Evolutionary conservation across 1,140 invertebrate species (phyloP), one percentile per base, ranked within the genome.

Genomic region (Cherax quadricarinatus): DNA sequence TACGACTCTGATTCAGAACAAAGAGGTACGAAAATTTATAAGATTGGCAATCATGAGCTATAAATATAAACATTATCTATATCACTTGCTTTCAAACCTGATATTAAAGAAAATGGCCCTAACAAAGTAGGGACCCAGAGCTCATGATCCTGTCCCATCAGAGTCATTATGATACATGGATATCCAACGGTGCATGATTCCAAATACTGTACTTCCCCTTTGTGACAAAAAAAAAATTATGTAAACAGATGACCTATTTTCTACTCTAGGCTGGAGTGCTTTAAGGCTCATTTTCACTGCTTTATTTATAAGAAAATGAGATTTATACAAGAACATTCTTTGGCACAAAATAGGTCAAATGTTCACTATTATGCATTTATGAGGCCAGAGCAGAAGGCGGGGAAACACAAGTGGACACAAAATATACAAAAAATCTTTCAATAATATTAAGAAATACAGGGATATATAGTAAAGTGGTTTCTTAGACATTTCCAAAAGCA

Each of bases 381-480:
- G 75, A 86, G 84, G 84, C 90, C 84, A 91, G 84, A 80, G 88
- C 88, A 91, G 82, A 80, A 81, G 73, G 79, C 53, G 75, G 79
- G 85, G 84, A 91, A 91, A 91, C 90, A 86, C 89, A 91, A 87
- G 57, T 86, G 70, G 85, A 87, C 85, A 91, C 78, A 91, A 91
- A 91, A 86, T 86, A 91, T 49, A 87, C 30, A 49, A 89, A 81
- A 89, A 80, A 82, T 66, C 62, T 66, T 21, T 78, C 70, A 66
- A 53, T 80, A 82, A 91, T 81, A 41, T 86, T 75, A 91, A 73
- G 87, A 91, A 91, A 91, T 86, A 86, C 89, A 91, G 78, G 89
- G 75, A 91, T 91, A 30, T 85, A 86, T 91, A 91, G 90, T 91
- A 86, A 78, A 91, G 90, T 91, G 90, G 86, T 91, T 91, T 73